Percentiles rank a stretch among this genome's conserved stretches.
Evolutionary conservation across 2,113 vertebrate species (phyloP).

Genomic region (Corynorhinus townsendii): DNA sequence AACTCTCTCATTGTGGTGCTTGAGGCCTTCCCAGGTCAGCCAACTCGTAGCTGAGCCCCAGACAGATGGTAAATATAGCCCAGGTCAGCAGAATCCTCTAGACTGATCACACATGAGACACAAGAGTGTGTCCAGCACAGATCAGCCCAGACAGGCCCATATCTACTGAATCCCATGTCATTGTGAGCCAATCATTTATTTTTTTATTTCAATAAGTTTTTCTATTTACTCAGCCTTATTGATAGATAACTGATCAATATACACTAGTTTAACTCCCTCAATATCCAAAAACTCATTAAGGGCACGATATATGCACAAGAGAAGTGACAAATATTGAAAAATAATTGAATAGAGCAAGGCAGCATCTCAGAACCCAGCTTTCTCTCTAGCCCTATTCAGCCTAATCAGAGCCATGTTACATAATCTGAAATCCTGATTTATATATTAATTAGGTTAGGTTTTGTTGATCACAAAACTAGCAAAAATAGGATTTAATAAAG

Average conservation of each 20-base stretch:
- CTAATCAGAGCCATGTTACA: rapidly evolving
- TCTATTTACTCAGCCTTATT: not conserved
- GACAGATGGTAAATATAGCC: not conserved
- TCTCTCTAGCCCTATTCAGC: rapidly evolving
- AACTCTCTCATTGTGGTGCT: rapidly evolving
- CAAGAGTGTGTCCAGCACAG: not conserved
- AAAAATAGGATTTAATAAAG: not conserved
- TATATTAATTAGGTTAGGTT: not conserved
- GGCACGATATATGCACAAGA: not conserved
- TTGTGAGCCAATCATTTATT: rapidly evolving
- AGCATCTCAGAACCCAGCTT: not conserved
- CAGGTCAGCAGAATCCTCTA: too few relatives aligned
- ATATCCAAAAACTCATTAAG: not conserved
- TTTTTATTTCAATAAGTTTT: not conserved
- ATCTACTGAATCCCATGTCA: not conserved
- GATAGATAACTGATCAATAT: not conserved
- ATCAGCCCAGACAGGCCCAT: not conserved
- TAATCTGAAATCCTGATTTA: not conserved
- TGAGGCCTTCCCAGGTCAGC: not conserved
- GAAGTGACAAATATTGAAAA: not conserved
- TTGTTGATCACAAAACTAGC: too few relatives aligned
- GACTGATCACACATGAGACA: not conserved
- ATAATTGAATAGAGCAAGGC: not conserved
- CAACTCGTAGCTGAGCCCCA: not conserved
- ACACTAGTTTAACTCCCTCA: not conserved